Percentiles rank a stretch among this genome's conserved stretches.
phyloP scores from a whole-genome alignment of 1,140 invertebrate species.

The Tetranychus cinnabarinus region DNA sequence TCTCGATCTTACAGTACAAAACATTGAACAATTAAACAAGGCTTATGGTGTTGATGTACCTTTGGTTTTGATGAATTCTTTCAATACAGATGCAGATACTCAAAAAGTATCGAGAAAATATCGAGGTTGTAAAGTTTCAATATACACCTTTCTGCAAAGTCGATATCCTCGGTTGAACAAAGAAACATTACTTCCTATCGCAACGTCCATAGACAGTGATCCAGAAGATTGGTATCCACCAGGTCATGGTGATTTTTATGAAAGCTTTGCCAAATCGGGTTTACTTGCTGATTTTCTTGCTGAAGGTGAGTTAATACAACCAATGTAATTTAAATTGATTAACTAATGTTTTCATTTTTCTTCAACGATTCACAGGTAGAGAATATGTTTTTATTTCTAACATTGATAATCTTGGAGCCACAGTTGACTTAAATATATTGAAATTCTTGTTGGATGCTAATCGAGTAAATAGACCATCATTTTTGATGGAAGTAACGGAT shows the following conservation, averaged over 20 bases:
- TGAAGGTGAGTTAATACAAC: slow-evolving; percentile 3
- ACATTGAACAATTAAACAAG: slow-evolving; percentile 96
- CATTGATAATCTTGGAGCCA: slow-evolving; percentile 97
- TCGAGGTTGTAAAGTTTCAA: slow-evolving; percentile 72
- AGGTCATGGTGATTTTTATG: slow-evolving; percentile 96
- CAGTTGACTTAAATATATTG: slow-evolving; percentile 68
- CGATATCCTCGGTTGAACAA: slow-evolving; percentile 81
- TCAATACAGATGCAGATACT: slow-evolving; percentile 97
- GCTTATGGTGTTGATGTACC: slow-evolving; percentile 84
- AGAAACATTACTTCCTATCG: slow-evolving; percentile 77
- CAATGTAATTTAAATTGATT: not conserved
- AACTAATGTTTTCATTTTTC: not conserved
- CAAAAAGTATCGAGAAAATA: slow-evolving; percentile 83
- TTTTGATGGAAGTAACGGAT: slow-evolving; percentile 98
- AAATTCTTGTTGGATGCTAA: slow-evolving; percentile 39
- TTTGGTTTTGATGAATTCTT: slow-evolving; percentile 95
- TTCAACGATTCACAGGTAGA: slow-evolving; percentile 17
- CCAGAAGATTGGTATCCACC: slow-evolving; percentile 94
- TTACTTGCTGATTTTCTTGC: slow-evolving; percentile 68
- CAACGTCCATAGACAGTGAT: slow-evolving; percentile 25
- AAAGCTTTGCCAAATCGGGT: slow-evolving; percentile 80
- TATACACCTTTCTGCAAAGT: slow-evolving; percentile 91
- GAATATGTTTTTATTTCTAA: slow-evolving; percentile 97
- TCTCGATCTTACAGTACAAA: slow-evolving; percentile 90
- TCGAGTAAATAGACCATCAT: slow-evolving; percentile 38